phyloP scores from a whole-genome alignment of 2,797 vertebrate species.

The Tenualosa ilisha region DNA sequence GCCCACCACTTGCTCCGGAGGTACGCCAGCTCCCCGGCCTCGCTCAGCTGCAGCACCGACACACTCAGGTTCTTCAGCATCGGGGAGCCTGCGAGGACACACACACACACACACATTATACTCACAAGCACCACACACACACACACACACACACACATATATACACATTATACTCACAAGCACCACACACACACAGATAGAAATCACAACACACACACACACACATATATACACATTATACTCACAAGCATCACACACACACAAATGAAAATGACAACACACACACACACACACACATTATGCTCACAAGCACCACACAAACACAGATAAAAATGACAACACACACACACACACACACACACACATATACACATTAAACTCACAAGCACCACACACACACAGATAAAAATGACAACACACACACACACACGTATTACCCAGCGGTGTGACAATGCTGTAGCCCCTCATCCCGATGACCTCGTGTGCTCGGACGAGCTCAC shows the following conservation, averaged over 20 bases:
- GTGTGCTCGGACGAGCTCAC: constrained; percentile 79
- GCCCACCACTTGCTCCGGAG: constrained; percentile 88
- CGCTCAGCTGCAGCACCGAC: constrained; percentile 81
- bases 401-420: neutral
- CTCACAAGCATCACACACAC: too few relatives aligned
- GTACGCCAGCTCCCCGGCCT: constrained; percentile 81
- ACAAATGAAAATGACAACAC: too few relatives aligned
- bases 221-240: too few relatives aligned
- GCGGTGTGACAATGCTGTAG: constrained; percentile 79
- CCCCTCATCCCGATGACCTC: constrained; percentile 85
- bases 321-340: neutral
- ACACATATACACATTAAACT: neutral
- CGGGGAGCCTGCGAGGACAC: constrained; percentile 70
- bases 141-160: too few relatives aligned
- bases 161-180: too few relatives aligned
- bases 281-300: neutral
- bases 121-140: too few relatives aligned
- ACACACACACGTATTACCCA: neutral
- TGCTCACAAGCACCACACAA: neutral
- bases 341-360: neutral
- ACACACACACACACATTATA: too few relatives aligned
- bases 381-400: neutral
- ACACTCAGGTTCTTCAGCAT: constrained; percentile 82
- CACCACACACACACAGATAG: too few relatives aligned
- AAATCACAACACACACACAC: too few relatives aligned